phyloP scores from a whole-genome alignment of 2,888 invertebrate species.

The Cotesia congregata region DNA sequence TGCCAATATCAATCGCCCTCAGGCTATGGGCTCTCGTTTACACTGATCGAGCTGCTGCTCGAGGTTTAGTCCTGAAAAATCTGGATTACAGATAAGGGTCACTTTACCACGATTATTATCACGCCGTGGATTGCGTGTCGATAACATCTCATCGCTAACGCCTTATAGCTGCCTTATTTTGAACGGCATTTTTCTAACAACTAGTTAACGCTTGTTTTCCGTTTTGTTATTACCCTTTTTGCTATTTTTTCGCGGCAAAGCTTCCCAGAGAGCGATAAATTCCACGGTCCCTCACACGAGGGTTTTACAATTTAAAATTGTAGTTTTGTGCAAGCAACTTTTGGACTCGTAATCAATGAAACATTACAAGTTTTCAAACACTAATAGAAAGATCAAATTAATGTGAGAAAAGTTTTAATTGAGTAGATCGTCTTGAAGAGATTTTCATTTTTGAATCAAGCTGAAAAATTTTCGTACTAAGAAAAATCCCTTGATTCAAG shows the following conservation, averaged over 20 bases:
- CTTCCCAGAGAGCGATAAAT: no score
- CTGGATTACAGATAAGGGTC: constrained; percentile 38
- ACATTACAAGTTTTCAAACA: neutral
- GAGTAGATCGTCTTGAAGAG: no score
- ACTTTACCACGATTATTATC: constrained; percentile 20
- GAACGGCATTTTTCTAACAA: neutral
- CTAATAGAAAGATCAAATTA: no score
- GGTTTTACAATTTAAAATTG: no score
- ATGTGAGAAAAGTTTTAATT: no score
- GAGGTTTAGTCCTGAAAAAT: neutral
- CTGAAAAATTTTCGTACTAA: no score
- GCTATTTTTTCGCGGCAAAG: neutral
- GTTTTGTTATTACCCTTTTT: neutral
- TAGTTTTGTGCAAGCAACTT: neutral
- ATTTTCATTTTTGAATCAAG: no score
- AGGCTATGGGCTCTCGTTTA: constrained; percentile 22
- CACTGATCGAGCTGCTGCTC: constrained; percentile 30
- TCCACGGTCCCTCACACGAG: no score
- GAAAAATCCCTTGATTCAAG: no score
- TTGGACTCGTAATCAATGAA: neutral
- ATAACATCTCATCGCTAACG: constrained; percentile 12
- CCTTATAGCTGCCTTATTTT: constrained; percentile 9
- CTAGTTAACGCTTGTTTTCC: neutral
- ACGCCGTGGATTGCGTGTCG: constrained; percentile 18
- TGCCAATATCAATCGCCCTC: constrained; percentile 18